A percentile compares a stretch with the other conserved stretches of the same genome.
Evolutionary conservation across 37 sponge, comb jelly and placozoan genomes (phyloP).

Genomic region (Aplysina aerophoba): DNA sequence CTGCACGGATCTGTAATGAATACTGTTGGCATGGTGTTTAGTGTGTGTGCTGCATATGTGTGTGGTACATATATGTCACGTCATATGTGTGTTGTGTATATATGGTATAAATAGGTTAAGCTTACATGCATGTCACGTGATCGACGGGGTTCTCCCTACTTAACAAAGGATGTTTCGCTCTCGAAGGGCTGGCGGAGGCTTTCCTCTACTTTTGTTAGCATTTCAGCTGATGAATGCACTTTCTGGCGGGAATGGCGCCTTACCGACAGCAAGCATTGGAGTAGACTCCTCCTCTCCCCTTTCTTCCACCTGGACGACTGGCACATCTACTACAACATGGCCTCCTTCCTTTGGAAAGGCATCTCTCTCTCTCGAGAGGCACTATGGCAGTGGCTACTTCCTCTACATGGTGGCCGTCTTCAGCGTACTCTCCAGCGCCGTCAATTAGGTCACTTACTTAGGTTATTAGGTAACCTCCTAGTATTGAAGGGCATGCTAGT

Average conservation of each 20-base stretch:
- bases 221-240: conserved; percentile 1
- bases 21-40: no score
- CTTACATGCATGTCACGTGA: no score
- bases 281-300: conserved; percentile 70
- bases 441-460: no score
- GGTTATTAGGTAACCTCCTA: no score
- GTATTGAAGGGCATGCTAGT: no score
- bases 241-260: neutral
- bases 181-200: neutral
- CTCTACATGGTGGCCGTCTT: conserved; percentile 75
- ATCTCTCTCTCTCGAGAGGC: conserved; percentile 72
- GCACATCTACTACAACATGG: conserved; percentile 99
- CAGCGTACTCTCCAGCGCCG: conserved; percentile 49
- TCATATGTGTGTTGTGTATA: no score
- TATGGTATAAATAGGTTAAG: no score
- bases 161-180: neutral
- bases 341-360: conserved; percentile 95
- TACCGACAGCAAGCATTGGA: conserved; percentile 74
- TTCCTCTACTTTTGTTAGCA: neutral
- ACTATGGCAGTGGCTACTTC: conserved; percentile 80
- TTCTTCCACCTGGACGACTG: conserved; percentile 85
- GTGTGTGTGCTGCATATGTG: no score
- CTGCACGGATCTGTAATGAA: no score
- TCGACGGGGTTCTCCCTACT: no score
- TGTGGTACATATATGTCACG: no score